A percentile compares a stretch with the other conserved stretches of the same genome.
phyloP scores from a whole-genome alignment of 2,113 vertebrate species.

The Corydoras sp. region DNA sequence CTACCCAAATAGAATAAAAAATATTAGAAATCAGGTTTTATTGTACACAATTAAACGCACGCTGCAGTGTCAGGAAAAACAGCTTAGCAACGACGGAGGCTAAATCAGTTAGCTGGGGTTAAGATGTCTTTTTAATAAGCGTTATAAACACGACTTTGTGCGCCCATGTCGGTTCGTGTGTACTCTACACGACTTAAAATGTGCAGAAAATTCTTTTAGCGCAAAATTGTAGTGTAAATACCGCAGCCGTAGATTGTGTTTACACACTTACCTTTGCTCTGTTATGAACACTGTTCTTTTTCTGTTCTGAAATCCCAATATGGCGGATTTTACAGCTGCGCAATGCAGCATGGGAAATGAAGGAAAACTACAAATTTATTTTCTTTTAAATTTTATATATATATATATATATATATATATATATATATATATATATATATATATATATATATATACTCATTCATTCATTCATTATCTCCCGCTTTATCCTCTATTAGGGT shows the following conservation, averaged over 20 bases:
- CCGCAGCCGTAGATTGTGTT: constrained; percentile 13
- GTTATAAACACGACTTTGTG: background rate
- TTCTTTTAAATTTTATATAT: background rate
- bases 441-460: too few species aligned
- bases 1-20: too few species aligned
- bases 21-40: background rate
- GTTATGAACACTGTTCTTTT: constrained; percentile 35
- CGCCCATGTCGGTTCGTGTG: background rate
- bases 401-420: too few species aligned
- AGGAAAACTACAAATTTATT: constrained; percentile 14
- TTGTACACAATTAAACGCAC: background rate
- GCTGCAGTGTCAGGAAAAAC: constrained; percentile 32
- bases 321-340: constrained; percentile 71
- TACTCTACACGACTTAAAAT: background rate
- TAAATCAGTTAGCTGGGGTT: constrained; percentile 18
- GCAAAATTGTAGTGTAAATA: background rate
- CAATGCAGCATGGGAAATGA: constrained; percentile 74
- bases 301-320: constrained; percentile 61
- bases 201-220: background rate
- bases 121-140: constrained; percentile 6
- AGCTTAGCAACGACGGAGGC: constrained; percentile 13
- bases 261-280: constrained; percentile 46
- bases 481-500: too few species aligned
- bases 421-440: too few species aligned
- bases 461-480: too few species aligned